Percentiles rank a stretch among this genome's conserved stretches.
phyloP scores from a whole-genome alignment of 2,113 vertebrate genomes.

The Nesogale talazaci region DNA sequence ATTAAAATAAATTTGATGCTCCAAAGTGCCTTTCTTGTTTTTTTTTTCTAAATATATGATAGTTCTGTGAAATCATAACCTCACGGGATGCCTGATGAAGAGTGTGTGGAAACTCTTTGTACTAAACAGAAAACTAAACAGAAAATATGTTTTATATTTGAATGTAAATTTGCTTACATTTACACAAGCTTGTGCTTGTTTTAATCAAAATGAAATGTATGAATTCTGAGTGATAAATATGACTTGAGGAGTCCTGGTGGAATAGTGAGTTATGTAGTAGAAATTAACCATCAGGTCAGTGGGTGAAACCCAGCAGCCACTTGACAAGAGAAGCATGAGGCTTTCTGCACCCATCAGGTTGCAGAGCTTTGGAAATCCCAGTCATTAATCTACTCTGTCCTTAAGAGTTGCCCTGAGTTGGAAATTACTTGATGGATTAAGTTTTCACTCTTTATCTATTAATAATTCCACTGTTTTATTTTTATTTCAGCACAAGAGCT shows the following conservation, averaged over 20 bases:
- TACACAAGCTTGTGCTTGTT: not conserved
- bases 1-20: not conserved
- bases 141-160: not conserved
- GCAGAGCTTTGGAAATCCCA: too few species aligned
- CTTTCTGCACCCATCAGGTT: too few species aligned
- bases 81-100: not conserved
- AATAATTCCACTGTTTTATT: not conserved
- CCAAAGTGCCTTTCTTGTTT: constrained; percentile 18
- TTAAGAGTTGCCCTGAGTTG: too few species aligned
- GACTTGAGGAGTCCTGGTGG: too few species aligned
- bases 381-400: too few species aligned
- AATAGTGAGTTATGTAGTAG: too few species aligned
- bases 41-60: not conserved
- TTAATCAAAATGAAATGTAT: not conserved
- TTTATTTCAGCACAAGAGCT: not conserved
- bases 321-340: too few species aligned
- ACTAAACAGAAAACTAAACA: too few species aligned
- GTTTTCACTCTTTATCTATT: not conserved
- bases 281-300: too few species aligned
- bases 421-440: too few species aligned
- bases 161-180: not conserved
- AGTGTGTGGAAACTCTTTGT: not conserved
- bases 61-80: not conserved
- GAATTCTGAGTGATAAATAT: not conserved
- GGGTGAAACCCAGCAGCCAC: too few species aligned